Base-by-base conservation (phyloP, 1,140 invertebrate species). In the Coelopa frigida region DNA sequence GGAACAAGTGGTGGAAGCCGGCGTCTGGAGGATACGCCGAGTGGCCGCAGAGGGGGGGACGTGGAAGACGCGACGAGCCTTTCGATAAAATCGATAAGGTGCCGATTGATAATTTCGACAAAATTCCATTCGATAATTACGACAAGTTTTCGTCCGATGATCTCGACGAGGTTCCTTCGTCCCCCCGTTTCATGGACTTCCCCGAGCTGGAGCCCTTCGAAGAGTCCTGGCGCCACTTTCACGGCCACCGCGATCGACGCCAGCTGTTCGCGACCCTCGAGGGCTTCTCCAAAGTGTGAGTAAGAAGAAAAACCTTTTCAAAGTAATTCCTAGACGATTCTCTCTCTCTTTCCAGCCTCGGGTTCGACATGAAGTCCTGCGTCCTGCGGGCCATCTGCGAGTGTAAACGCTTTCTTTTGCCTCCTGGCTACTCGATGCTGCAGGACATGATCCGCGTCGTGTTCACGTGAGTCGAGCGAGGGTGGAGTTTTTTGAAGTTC, bases 391-490 rank as follows among this genome's bases (percentile, higher is more conserved):
- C 52, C 4, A 61, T 66, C 5, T 66, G 62, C 32, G 62, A 62
- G 6, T 48, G 53, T 4, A 66, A 66, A 24, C 49, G 52, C 5
- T 50, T 63, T 12, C 22, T 67, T 4, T n/a, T 67, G 26, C 63
- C 63, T 2, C 58, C 58, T 5, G 63, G 63, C 3, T 67, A 67
- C 17, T 67, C 63, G 14, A 59, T 66, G 58, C 18, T 61, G 5
- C 62, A 65, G 18, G 62, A 66, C 35, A 61, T 66, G 51, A 15
- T 66, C 2, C 48, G 62, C 0, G 43, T 65, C 6, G 43, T 65
- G 3, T 62, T 66, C 3, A 59, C 58, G 62, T 66, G 15, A 53
- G 62, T 59, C 36, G 40, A 0, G 1, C n/a, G n/a, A n/a, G n/a
- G n/a, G n/a, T n/a, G n/a, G n/a, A n/a, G n/a, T n/a, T n/a, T n/a